Evolutionary conservation across 2,113 vertebrate genomes (phyloP), one percentile per base, ranked within the genome.

Genomic region (Parus major): DNA sequence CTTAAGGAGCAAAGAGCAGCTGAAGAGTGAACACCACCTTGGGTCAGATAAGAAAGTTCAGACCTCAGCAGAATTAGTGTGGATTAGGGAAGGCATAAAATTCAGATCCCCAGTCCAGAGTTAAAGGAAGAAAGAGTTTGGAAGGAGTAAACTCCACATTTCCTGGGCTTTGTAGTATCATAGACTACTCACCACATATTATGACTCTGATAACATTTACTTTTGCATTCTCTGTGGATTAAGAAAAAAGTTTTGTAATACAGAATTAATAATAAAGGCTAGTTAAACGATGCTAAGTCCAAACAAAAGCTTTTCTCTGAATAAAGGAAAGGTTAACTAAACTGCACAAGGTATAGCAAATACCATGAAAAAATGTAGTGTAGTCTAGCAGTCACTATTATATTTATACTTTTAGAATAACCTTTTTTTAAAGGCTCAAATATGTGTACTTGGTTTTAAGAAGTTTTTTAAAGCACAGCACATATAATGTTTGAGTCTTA

Each of bases 281-380:
- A 35, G 84, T 76, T 91, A 90, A 90, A 90, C 7, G 19, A 72
- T 65, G 53, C 7, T 71, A 94, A 91, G 82, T 88, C 72, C 80
- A 83, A 95, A 86, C 19, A 25, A 28, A 88, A 60, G 15, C 29
- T 60, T 79, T 68, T 59, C 27, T 33, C 46, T 46, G 73, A 33
- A 52, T 52, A 81, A 90, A 75, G 19, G 31, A 95, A 95, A 95
- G 72, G 76, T 96, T 93, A 95, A 75, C 91, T 94, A 90, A 95
- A 94, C 68, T 66, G 24, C n/a, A 60, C 17, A 70, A 83, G 56
- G 35, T 73, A 81, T 41, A 79, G 72, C 41, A 96, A 93, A 96
- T 92, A 41, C 73, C 88, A 81, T 44, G 72, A 81, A 91, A 92
- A 70, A 36, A 8, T 27, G 57, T 52, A 59, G 19, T 11, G 7